phyloP scores from a whole-genome alignment of 2,888 invertebrate species.

The Amphipyra berbera region DNA sequence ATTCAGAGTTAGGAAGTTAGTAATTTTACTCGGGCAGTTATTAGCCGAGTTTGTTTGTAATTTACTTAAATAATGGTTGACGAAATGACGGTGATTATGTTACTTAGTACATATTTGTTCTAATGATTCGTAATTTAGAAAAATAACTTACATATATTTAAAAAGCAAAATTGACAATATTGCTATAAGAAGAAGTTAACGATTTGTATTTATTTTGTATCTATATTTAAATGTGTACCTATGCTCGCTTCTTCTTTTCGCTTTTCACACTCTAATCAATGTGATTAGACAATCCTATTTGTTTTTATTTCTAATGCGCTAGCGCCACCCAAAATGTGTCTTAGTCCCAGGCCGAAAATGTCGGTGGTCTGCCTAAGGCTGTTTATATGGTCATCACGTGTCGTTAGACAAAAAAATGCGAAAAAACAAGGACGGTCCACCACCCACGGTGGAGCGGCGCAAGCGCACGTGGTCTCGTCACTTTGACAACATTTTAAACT shows the following conservation, averaged over 20 bases:
- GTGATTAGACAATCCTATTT: slow-evolving; percentile 19
- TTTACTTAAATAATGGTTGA: slow-evolving; percentile 19
- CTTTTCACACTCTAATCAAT: not conserved
- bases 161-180: too few species aligned
- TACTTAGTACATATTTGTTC: not conserved
- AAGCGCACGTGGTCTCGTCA: slow-evolving; percentile 65
- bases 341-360: slow-evolving; percentile 16
- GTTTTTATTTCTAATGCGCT: slow-evolving; percentile 39
- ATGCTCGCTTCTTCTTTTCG: too few species aligned
- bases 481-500: slow-evolving; percentile 51
- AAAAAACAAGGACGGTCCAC: slow-evolving; percentile 53
- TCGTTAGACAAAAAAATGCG: slow-evolving; percentile 66
- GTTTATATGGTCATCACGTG: slow-evolving; percentile 73
- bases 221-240: too few species aligned
- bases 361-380: slow-evolving; percentile 63
- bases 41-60: slow-evolving; percentile 25
- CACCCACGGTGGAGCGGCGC: slow-evolving; percentile 63
- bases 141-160: too few species aligned
- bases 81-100: slow-evolving; percentile 8
- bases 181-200: too few species aligned
- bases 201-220: too few species aligned
- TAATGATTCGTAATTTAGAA: too few species aligned
- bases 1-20: slow-evolving; percentile 40
- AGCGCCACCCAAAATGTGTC: slow-evolving; percentile 34
- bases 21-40: slow-evolving; percentile 18